Conservation (phyloP, 2,797 vertebrate genomes). For the Florisuga fusca region DNA sequence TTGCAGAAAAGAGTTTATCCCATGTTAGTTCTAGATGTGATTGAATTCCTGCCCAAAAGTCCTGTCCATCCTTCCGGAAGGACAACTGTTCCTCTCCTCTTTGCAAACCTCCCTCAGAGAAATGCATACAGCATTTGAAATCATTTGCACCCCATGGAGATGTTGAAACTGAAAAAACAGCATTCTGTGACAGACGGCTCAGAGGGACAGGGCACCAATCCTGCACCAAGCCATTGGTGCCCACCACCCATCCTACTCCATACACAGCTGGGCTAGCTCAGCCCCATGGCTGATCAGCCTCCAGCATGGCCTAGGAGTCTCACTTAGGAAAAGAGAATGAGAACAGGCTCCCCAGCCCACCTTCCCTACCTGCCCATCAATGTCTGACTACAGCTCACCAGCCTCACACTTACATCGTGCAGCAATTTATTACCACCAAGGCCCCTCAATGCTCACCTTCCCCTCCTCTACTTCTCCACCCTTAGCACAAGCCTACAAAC, state of each 20-base stretch:
- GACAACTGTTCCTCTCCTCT: neutral
- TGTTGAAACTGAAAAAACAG: neutral
- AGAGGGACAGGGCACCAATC: neutral
- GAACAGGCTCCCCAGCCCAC: neutral
- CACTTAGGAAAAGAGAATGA: neutral
- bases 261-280: neutral
- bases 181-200: neutral
- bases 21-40: neutral
- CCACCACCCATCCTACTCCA: neutral
- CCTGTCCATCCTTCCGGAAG: neutral
- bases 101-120: neutral
- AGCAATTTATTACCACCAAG: neutral
- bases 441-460: neutral
- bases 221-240: neutral
- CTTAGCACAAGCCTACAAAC: neutral
- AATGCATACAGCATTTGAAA: neutral
- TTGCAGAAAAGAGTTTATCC: neutral
- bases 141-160: neutral
- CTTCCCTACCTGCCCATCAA: neutral
- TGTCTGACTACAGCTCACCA: neutral
- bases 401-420: neutral
- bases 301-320: rapidly evolving
- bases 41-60: neutral
- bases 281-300: neutral
- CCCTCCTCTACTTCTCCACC: neutral